Conservation (phyloP, 2,888 invertebrate genomes). For the Hipparchia sbordonii region DNA sequence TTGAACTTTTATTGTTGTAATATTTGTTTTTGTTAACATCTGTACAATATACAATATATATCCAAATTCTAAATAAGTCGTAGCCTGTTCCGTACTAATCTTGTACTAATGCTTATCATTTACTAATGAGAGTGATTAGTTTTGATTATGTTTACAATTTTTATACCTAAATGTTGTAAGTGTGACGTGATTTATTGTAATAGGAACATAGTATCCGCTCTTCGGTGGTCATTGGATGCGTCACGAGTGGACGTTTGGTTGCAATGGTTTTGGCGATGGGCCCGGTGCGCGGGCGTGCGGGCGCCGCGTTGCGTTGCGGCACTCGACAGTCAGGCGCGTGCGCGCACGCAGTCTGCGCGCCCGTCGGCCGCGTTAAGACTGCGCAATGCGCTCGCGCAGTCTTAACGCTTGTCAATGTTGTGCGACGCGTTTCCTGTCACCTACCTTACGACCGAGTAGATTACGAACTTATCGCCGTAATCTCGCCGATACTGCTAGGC, state of each 20-base stretch:
- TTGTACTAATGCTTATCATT: constrained; percentile 21
- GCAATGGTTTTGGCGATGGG: constrained; percentile 43
- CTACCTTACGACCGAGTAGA: constrained; percentile 41
- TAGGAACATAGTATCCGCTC: constrained; percentile 37
- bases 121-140: constrained; percentile 37
- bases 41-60: too few relatives aligned
- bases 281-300: constrained; percentile 39
- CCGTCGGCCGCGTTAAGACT: constrained; percentile 22
- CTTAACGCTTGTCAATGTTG: constrained; percentile 39
- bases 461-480: constrained; percentile 49
- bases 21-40: too few relatives aligned
- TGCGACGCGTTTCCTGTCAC: constrained; percentile 44
- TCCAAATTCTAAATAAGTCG: background rate
- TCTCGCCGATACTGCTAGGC: constrained; percentile 46
- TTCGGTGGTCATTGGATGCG: constrained; percentile 33
- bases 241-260: constrained; percentile 38
- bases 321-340: constrained; percentile 17
- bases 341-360: constrained; percentile 28
- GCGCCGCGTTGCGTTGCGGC: constrained; percentile 30
- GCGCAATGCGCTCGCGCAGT: constrained; percentile 28
- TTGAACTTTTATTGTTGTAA: too few relatives aligned
- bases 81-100: background rate
- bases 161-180: constrained; percentile 20
- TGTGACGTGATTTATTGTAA: constrained; percentile 38
- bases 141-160: constrained; percentile 35